Percentiles rank a stretch among this genome's conserved stretches.
phyloP scores from a whole-genome alignment of 2,113 vertebrate genomes.

The Alces alces region DNA sequence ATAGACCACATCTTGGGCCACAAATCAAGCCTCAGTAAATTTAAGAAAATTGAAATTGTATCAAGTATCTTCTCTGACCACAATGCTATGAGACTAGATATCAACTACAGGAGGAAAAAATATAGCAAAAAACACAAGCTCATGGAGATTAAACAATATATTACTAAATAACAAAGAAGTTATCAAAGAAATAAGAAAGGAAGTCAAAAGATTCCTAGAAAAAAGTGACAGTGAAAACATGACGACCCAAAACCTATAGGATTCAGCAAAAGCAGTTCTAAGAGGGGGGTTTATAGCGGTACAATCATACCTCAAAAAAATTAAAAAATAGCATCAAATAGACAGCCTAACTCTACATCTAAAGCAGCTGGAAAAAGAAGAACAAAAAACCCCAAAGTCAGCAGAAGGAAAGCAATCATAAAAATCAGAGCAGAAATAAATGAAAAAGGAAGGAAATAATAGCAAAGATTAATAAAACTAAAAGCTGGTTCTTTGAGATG shows the following conservation, averaged over 20 bases:
- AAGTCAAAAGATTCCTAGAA: too few species aligned
- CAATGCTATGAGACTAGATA: fast-evolving
- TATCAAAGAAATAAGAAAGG: too few species aligned
- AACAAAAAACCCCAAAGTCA: not conserved
- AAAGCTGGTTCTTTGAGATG: too few species aligned
- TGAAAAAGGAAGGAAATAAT: not conserved
- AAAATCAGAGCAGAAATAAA: not conserved
- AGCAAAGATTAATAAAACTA: not conserved
- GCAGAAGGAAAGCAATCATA: not conserved
- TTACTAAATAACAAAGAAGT: too few species aligned
- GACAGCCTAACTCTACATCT: not conserved
- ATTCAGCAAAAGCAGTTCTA: not conserved
- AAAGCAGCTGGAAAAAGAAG: not conserved
- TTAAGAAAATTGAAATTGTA: not conserved
- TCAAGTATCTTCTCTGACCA: too few species aligned
- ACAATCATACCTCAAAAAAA: not conserved
- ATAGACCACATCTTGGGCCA: not conserved
- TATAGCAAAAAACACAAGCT: too few species aligned
- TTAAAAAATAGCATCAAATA: not conserved
- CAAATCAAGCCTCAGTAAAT: not conserved
- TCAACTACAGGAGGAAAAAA: too few species aligned
- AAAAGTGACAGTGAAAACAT: too few species aligned
- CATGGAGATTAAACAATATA: too few species aligned
- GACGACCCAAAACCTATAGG: too few species aligned
- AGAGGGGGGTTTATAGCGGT: not conserved